Evolutionary conservation across 2,797 vertebrate genomes (phyloP), one percentile per base, ranked within the genome.

Genomic region (Dromococcyx pavoninus): DNA sequence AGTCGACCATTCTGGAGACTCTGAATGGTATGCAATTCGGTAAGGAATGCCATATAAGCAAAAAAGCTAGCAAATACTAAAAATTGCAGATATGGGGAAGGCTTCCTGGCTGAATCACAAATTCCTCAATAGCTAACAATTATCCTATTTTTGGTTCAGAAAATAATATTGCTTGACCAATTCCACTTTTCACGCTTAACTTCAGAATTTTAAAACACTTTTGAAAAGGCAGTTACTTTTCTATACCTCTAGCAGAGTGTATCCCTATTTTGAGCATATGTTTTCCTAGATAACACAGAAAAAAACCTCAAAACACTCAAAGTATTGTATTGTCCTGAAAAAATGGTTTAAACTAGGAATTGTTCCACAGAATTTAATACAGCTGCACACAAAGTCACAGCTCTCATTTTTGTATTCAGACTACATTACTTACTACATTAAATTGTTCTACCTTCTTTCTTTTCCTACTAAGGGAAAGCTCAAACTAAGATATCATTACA

Each of bases 51-150:
- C 22, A 70, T 50, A 70, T 32, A 93, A 67, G 33, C 17, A 65
- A 46, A 61, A 72, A 30, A 57, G 6, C 76, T 53, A 80, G 4
- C 10, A 67, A 89, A 61, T 35, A 32, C 9, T 11, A 35, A 81
- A 71, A 75, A 64, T 19, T 37, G 13, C 13, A 64, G 35, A 46
- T 41, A 87, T 79, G 6, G 41, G 12, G 25, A 85, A 71, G 12
- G 3, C 24, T 90, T 87, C 17, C 12, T 85, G 48, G 13, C 11
- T 91, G 24, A 74, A 81, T 37, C 8, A 70, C 11, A 73, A 62
- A 79, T 79, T 90, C 35, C 33, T 86, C 66, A 66, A 73, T 94
- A 89, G 24, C 6, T 65, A 89, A 57, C 22, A 51, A 80, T 78
- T 72, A 73, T 62, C 10, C 23, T 46, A 5, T 57, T 65, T 86